Base-by-base conservation (phyloP, 2,113 vertebrate species). In the Sylvietta virens region DNA sequence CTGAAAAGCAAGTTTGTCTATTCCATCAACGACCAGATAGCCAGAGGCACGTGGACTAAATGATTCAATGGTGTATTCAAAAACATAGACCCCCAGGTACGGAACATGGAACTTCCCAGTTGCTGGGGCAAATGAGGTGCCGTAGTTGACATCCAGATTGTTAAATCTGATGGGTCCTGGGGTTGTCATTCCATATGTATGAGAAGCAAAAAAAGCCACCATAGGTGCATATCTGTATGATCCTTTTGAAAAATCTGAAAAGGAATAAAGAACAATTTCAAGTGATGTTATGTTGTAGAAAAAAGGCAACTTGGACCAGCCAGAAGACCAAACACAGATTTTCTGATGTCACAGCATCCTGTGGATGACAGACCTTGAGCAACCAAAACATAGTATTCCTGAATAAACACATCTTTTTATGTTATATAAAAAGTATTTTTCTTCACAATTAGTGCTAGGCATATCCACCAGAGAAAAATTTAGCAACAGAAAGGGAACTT, bases 221-320 rank as follows among this genome's bases (percentile, higher is more conserved):
- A 98, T 98, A 0, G 98, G 98, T 67, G 98, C 98, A 2, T 98
- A 98, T 83, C 98, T 97, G 89, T 98, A 98, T 33, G 98, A 98
- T 61, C 98, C 98, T 96, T 98, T 98, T 37, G 98, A 98, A 95
- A 98, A 98, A 97, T 98, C 98, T 98, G 97, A 65, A 89, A 74
- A 76, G 21, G 27, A 95, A 93, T 67, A 84, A 72, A 79, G 13
- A 83, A 78, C 14, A 74, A 50, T 58, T 95, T 93, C 44, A 86
- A 86, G 53, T 51, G 48, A 58, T 28, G 40, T 57, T 67, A 60
- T n/a, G n/a, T 22, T 40, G 61, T 27, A 56, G 12, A 74, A 78
- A 56, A 74, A 78, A 56, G 39, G 30, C 26, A 80, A n/a, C 11
- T 42, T 7, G 1, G 37, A 87, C 13, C n/a, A 62, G 78, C 31